These are phyloP conservation scores for Entelurus aequoreus DNA, from an alignment of 2,113 vertebrate genomes.

Conservation along the genomic window DNA sequence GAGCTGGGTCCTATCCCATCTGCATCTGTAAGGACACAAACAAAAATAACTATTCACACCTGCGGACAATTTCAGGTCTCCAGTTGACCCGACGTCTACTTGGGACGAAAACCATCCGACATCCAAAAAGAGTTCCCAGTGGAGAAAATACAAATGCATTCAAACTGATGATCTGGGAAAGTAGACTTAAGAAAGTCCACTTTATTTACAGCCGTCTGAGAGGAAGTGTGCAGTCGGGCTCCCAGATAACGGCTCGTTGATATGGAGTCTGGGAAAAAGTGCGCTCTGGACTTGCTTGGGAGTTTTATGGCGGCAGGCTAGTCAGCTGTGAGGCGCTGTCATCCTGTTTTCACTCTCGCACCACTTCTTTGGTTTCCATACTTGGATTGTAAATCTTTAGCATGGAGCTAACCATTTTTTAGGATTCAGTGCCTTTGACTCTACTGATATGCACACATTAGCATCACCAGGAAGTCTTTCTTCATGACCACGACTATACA, in stretches of 20 bases:
- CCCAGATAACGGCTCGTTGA: conserved; percentile 28
- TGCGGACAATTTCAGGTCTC: no score
- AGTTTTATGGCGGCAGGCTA: conserved; percentile 35
- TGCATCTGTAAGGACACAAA: no score
- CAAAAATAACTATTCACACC: no score
- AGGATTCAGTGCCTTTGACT: no score
- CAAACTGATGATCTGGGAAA: conserved; percentile 10
- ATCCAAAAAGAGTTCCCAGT: not conserved
- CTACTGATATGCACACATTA: no score
- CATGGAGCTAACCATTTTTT: no score
- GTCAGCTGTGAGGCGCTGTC: not conserved
- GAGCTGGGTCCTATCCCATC: no score
- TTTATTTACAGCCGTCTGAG: conserved; percentile 34
- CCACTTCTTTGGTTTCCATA: not conserved
- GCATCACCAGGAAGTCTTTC: no score
- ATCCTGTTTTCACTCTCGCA: not conserved
- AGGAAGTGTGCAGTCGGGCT: conserved; percentile 28
- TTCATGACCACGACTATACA: no score
- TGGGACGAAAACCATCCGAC: no score
- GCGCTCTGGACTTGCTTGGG: conserved; percentile 8
- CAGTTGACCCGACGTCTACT: no score
- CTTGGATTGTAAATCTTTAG: no score
- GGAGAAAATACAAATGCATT: not conserved
- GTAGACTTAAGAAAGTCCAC: conserved; percentile 14
- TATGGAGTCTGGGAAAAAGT: conserved; percentile 37